Evolutionary conservation across 2,888 invertebrate genomes (phyloP), one percentile per base, ranked within the genome.

Genomic region (Trilocha varians): DNA sequence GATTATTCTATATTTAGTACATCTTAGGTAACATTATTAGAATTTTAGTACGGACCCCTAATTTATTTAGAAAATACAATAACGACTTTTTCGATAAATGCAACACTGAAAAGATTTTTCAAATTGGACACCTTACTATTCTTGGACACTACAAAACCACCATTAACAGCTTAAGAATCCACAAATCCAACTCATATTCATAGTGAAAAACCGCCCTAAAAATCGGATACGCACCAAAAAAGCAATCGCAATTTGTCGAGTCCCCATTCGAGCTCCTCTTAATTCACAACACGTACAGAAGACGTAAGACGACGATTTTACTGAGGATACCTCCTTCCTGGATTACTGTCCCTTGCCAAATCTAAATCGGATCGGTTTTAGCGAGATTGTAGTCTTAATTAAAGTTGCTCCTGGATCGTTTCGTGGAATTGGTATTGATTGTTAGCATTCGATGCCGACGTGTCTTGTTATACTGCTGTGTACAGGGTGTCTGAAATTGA

Each of bases 271-370:
- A 54, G 49, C 43, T 51, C 52, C 70, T 68, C 68, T 67, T 70
- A 69, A 83, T 83, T 79, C 84, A 34, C 47, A 46, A 58, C 84
- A 80, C 84, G 84, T 82, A 61, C 66, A 53, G 65, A 56, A 55
- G 59, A 64, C 73, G 72, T 79, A 78, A 77, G 77, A 74, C 64
- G 75, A 71, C 77, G 74, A 79, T 83, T 80, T 78, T 77, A 78
- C 74, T 71, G 60, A 57, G 75, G 74, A 75, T 73, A 76, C 73
- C 73, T 73, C 72, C 70, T 66, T 60, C 50, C 55, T 49, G 65
- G 66, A 68, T 69, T 70, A 67, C 57, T 57, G 57, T 60, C 48
- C 50, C 52, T 48, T 48, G 48, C 49, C 46, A 44, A 41, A 52
- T 60, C 66, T 59, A 64, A 73, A 70, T 68, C 69, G 74, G 70